Percentiles rank a stretch among this genome's conserved stretches.
phyloP scores from a whole-genome alignment of 92 coral and sea anemone genomes.

The Porites rus region DNA sequence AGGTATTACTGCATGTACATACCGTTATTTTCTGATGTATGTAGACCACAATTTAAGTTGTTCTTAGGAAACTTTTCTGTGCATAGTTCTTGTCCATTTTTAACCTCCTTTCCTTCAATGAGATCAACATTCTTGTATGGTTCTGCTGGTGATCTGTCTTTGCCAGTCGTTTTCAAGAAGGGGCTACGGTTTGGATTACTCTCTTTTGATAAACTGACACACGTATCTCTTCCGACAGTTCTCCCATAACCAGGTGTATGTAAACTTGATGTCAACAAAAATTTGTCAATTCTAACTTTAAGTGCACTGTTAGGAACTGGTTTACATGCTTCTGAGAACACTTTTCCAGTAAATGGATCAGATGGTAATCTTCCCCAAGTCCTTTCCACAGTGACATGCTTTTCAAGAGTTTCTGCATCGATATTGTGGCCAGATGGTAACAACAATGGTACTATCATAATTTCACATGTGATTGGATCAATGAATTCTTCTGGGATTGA shows the following conservation, averaged over 20 bases:
- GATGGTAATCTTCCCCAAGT: slow-evolving; percentile 91
- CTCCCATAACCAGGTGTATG: slow-evolving; percentile 71
- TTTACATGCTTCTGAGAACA: slow-evolving; percentile 69
- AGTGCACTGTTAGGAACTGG: slow-evolving; percentile 93
- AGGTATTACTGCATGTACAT: background rate
- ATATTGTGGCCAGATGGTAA: slow-evolving; percentile 95
- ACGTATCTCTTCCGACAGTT: slow-evolving; percentile 74
- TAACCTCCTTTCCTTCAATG: background rate
- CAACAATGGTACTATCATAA: slow-evolving; percentile 92
- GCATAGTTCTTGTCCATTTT: background rate
- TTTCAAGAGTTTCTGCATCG: slow-evolving; percentile 88
- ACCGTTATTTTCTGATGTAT: slow-evolving; percentile 18
- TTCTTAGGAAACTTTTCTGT: background rate
- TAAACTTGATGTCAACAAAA: slow-evolving; percentile 75
- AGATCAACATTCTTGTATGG: background rate
- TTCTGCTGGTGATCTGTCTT: background rate
- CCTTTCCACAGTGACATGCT: slow-evolving; percentile 81
- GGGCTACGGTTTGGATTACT: background rate
- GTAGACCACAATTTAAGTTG: background rate
- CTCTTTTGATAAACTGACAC: background rate
- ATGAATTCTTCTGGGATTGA: slow-evolving; percentile 86
- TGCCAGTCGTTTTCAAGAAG: background rate
- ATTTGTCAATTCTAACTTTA: slow-evolving; percentile 91
- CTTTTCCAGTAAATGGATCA: slow-evolving; percentile 96
- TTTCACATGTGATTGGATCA: slow-evolving; percentile 89